Evolutionary conservation across 64 coral and sea anemone genomes (phyloP).

Genomic region (Pocillopora damicornis): DNA sequence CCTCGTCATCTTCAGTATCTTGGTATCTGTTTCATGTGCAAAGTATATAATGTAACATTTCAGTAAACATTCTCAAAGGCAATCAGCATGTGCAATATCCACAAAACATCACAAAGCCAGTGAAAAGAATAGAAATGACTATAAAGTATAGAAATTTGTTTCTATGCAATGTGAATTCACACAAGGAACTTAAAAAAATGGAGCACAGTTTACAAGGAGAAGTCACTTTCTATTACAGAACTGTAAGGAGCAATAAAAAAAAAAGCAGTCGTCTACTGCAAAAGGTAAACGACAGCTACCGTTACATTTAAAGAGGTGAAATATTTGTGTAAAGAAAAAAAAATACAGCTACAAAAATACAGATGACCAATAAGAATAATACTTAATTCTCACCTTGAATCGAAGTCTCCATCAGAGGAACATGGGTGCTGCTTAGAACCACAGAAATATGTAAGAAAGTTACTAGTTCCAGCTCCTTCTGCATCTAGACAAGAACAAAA

Average conservation of each 20-base stretch:
- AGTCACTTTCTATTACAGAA: background rate
- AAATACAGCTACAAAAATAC: background rate
- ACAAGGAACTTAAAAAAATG: no score
- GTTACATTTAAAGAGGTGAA: no score
- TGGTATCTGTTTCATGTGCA: conserved; percentile 53
- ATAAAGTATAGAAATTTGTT: no score
- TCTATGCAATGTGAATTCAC: no score
- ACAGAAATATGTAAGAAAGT: conserved; percentile 59
- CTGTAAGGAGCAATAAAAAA: background rate
- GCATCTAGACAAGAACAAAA: conserved; percentile 5
- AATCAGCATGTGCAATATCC: no score
- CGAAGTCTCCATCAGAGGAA: conserved; percentile 42
- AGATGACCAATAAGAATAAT: background rate
- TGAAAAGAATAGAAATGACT: no score
- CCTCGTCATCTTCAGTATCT: conserved; percentile 82
- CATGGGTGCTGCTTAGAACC: conserved; percentile 61
- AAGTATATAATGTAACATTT: background rate
- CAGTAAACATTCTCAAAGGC: no score
- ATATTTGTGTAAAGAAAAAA: no score
- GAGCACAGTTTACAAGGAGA: no score
- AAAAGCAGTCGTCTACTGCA: no score
- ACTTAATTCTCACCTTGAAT: conserved; percentile 24
- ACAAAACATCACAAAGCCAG: no score
- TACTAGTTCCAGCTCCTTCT: conserved; percentile 25
- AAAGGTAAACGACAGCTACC: no score